Evolutionary conservation across 1,140 invertebrate genomes (phyloP).

Genomic region (Dendroctonus ponderosae): DNA sequence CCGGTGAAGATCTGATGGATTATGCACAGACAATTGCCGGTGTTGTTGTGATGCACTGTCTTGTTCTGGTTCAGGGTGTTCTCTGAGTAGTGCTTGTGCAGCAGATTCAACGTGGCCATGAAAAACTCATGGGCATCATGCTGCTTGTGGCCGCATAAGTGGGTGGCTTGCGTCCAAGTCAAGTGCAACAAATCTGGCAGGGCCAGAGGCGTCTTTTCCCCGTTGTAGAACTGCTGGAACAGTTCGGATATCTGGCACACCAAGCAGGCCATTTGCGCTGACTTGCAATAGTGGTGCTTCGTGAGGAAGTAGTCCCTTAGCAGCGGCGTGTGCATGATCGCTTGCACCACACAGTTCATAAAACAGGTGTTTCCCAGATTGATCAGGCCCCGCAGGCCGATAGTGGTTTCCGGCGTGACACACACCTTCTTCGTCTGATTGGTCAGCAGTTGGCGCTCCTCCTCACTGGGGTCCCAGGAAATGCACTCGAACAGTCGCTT

Average conservation of each 20-base stretch:
- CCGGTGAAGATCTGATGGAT: conserved; percentile 98
- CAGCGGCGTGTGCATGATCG: conserved; percentile 90
- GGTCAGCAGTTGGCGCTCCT: conserved; percentile 67
- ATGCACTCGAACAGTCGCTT: conserved; percentile 46
- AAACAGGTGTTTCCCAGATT: conserved; percentile 99
- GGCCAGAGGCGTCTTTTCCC: conserved; percentile 81
- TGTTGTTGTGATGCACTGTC: conserved; percentile 15
- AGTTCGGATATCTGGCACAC: conserved; percentile 89
- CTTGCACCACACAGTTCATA: conserved; percentile 97
- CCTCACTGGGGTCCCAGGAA: conserved; percentile 74
- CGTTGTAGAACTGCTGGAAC: conserved; percentile 93
- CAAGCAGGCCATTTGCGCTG: conserved; percentile 69
- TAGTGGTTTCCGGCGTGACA: conserved; percentile 78
- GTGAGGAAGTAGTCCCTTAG: conserved; percentile 94
- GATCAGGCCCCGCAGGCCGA: conserved; percentile 87
- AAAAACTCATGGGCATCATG: conserved; percentile 99
- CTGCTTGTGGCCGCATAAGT: conserved; percentile 95
- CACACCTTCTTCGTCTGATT: conserved; percentile 73
- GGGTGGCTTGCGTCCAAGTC: conserved; percentile 94
- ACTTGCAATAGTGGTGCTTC: conserved; percentile 84
- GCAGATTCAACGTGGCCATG: conserved; percentile 88
- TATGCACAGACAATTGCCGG: conserved; percentile 85
- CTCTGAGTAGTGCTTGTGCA: conserved; percentile 75
- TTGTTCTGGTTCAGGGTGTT: conserved; percentile 36
- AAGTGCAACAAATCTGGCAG: conserved; percentile 86